phyloP scores from a whole-genome alignment of 2,888 invertebrate species.

The Neria commutata region DNA sequence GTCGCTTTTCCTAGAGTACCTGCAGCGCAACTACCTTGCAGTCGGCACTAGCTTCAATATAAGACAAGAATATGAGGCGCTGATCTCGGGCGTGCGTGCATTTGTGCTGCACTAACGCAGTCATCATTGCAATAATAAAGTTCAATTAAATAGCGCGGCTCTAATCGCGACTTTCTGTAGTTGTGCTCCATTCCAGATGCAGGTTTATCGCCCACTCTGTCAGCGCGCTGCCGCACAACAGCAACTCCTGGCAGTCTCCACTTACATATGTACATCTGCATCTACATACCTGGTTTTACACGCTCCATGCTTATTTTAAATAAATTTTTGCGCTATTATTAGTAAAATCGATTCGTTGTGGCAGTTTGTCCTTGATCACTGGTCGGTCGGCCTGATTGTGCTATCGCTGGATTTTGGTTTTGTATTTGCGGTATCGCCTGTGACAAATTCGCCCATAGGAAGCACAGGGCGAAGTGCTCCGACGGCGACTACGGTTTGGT shows the following conservation, averaged over 20 bases:
- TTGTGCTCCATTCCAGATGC: no score
- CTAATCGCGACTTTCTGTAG: no score
- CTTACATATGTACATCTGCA: no score
- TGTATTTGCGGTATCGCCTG: constrained; percentile 14
- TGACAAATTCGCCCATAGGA: constrained; percentile 26
- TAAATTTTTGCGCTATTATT: constrained; percentile 13
- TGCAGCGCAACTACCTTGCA: not conserved
- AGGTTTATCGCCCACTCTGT: no score
- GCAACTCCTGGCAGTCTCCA: no score
- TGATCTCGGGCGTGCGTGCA: constrained; percentile 12
- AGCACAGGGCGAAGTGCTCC: constrained; percentile 5
- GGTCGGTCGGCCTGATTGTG: constrained; percentile 22
- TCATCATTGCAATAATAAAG: not conserved
- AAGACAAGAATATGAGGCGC: not conserved
- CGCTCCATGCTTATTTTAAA: constrained; percentile 20
- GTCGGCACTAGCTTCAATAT: not conserved
- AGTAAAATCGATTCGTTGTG: constrained; percentile 24
- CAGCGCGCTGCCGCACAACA: no score
- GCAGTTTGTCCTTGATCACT: constrained; percentile 28
- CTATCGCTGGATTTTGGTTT: constrained; percentile 20
- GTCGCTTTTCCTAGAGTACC: not conserved
- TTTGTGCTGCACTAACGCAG: not conserved
- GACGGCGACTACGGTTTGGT: constrained; percentile 31
- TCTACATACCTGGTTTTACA: no score
- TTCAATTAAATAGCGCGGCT: not conserved